phyloP scores from a whole-genome alignment of 2,113 vertebrate species.

The Anolis sagrei region DNA sequence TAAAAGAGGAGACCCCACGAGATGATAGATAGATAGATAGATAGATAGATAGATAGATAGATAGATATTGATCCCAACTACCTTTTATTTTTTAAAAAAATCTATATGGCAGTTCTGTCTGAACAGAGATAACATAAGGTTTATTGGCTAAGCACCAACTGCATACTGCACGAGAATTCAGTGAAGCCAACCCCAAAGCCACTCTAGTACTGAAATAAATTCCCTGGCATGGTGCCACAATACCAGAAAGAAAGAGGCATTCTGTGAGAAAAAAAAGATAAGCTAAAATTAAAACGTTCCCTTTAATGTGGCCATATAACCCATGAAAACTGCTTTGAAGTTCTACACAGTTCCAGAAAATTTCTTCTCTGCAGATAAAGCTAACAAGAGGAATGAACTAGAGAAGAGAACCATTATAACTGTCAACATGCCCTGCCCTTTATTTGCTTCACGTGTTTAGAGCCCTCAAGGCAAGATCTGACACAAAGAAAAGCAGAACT shows the following conservation, averaged over 20 bases:
- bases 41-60: too few species aligned
- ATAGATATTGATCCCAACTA: too few species aligned
- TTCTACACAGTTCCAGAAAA: background rate
- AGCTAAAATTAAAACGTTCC: background rate
- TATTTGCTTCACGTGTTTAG: conserved; percentile 8
- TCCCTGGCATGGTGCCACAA: background rate
- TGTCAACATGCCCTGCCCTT: background rate
- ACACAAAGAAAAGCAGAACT: conserved; percentile 12
- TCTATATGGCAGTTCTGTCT: background rate
- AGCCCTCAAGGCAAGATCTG: conserved; percentile 1
- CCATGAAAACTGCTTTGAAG: background rate
- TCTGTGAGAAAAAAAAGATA: background rate
- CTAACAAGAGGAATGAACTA: background rate
- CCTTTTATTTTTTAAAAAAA: background rate
- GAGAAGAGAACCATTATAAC: background rate
- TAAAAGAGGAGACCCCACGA: background rate
- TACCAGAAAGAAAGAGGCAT: background rate
- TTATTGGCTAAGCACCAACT: background rate
- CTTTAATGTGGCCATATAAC: background rate
- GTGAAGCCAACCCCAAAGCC: background rate
- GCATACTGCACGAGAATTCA: background rate
- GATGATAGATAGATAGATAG: too few species aligned
- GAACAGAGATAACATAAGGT: background rate
- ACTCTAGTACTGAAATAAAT: background rate
- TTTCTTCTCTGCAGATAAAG: background rate